These are phyloP conservation scores for Catostylus mosaicus DNA, from an alignment of 30 jellyfish, hydroid and myxozoan genomes.

Conservation along the genomic window DNA sequence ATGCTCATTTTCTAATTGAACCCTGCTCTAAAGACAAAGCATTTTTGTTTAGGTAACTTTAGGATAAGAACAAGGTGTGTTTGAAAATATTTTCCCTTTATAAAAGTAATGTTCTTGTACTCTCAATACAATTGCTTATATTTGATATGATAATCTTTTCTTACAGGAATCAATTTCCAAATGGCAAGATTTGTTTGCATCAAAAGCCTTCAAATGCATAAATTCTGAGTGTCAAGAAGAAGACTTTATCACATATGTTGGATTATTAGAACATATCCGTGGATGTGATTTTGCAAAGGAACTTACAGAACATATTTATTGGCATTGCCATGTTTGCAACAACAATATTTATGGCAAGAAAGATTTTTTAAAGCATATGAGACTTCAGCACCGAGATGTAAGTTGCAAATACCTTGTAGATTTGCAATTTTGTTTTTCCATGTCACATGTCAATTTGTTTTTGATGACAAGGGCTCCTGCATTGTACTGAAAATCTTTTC, in stretches of 20 bases:
- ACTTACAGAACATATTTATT: neutral
- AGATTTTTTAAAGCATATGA: neutral
- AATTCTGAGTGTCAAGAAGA: neutral
- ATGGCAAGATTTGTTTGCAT: neutral
- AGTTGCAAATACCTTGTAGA: neutral
- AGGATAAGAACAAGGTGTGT: no score
- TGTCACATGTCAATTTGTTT: no score
- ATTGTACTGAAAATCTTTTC: no score
- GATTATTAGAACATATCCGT: neutral
- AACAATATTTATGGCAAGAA: neutral
- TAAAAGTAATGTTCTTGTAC: no score
- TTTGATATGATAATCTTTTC: neutral
- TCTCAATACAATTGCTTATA: no score
- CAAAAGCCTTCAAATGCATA: neutral
- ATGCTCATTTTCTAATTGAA: no score
- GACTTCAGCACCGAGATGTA: constrained; percentile 2
- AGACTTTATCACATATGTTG: neutral
- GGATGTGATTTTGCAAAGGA: neutral
- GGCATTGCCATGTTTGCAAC: neutral
- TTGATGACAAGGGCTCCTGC: no score
- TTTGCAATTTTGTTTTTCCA: no score
- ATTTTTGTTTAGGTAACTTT: no score
- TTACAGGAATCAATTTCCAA: neutral
- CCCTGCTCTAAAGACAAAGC: no score
- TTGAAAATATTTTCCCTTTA: no score